phyloP scores from a whole-genome alignment of 1,140 invertebrate species.

The Ceratosolen solmsi region DNA sequence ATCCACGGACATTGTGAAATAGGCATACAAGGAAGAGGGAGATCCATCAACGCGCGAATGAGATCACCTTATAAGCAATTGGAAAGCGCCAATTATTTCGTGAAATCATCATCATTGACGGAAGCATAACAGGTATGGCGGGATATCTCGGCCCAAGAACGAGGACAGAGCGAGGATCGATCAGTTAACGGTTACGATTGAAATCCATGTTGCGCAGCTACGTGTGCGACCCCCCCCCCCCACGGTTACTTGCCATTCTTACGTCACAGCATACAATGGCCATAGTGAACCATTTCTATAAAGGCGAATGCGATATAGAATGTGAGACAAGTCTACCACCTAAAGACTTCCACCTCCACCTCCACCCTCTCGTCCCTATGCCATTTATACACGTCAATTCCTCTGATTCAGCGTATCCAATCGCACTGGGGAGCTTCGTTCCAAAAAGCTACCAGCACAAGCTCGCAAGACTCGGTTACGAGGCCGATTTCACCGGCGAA shows the following conservation, averaged over 20 bases:
- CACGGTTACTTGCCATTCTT: background rate
- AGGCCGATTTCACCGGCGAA: background rate
- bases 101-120: background rate
- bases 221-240: background rate
- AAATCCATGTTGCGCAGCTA: background rate
- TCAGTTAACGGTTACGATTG: background rate
- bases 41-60: background rate
- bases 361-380: too few relatives aligned
- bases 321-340: background rate
- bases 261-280: too few relatives aligned
- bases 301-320: too few relatives aligned
- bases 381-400: background rate
- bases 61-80: background rate
- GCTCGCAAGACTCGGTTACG: too few relatives aligned
- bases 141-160: background rate
- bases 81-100: constrained; percentile 7
- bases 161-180: background rate
- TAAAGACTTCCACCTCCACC: too few relatives aligned
- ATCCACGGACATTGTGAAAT: background rate
- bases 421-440: background rate
- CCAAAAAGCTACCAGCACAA: too few relatives aligned
- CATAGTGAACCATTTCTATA: too few relatives aligned
- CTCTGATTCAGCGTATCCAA: too few relatives aligned
- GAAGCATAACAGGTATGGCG: background rate
- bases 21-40: too few relatives aligned